A percentile compares a stretch with the other conserved stretches of the same genome.
These are phyloP conservation scores for Okapia johnstoni DNA, from an alignment of 2,113 vertebrate genomes.

Conservation along the genomic window DNA sequence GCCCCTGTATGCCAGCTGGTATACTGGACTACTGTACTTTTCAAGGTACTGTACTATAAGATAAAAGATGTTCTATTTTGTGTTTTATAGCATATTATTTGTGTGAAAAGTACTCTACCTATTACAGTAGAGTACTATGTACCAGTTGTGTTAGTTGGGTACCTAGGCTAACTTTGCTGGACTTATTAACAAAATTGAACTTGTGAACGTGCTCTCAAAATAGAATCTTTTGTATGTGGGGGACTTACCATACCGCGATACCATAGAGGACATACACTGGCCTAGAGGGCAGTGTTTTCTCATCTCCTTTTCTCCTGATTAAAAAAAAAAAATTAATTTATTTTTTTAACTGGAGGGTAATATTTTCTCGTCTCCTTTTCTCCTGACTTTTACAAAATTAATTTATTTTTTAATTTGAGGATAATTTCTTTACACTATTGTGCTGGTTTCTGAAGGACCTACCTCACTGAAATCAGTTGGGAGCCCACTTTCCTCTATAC, in stretches of 20 bases:
- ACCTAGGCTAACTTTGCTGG: neutral
- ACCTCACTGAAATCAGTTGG: rapidly evolving
- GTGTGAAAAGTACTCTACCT: neutral
- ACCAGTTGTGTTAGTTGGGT: neutral
- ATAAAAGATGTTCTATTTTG: neutral
- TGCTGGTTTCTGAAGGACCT: neutral
- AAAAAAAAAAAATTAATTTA: neutral
- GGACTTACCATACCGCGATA: neutral
- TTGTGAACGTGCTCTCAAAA: rapidly evolving
- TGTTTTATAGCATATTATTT: neutral
- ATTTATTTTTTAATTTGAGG: neutral
- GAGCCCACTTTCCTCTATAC: neutral
- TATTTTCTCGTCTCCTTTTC: neutral
- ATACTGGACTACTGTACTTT: neutral
- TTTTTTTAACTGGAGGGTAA: neutral
- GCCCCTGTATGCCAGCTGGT: neutral
- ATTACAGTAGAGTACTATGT: neutral
- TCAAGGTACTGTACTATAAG: neutral
- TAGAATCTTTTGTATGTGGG: neutral
- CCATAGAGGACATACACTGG: rapidly evolving
- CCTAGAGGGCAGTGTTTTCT: neutral
- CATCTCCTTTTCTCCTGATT: neutral
- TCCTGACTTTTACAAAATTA: neutral
- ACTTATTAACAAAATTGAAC: neutral
- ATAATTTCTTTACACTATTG: neutral